Evolutionary conservation across 2,888 invertebrate species (phyloP), one percentile per base, ranked within the genome.

Genomic region (Callyntrura guangdongensis): DNA sequence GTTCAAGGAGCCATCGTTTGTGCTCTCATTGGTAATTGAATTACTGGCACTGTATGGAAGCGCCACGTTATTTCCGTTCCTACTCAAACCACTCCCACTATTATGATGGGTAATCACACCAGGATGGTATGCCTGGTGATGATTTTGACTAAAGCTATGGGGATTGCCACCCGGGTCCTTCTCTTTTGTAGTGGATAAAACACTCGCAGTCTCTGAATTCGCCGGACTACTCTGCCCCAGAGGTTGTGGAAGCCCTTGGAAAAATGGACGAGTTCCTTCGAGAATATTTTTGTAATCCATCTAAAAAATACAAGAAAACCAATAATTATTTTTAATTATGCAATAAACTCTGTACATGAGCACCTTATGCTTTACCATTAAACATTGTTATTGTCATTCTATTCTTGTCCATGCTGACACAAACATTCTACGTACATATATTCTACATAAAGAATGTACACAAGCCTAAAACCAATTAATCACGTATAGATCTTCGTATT

Each of bases 241-340:
- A 8, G 96, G 96, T 94, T 96, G 95, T 93, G 97, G 97, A 95
- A 97, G 95, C 95, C 97, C 97, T 96, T 97, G 97, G 95, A 97
- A 97, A 95, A 97, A 97, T 96, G 97, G 97, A 95, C 97, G 97
- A 95, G 97, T 97, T 95, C 97, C 97, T 96, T 97, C 97, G 96
- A 97, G 96, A 90, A 97, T 97, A 96, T 97, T 97, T 95, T 96
- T 97, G 96, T 96, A 96, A 92, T 94, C 94, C 94, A 94, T 94
- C 92, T 89, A 69, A 6, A 85, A 85, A 56, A n/a, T 59, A 85
- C 1, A 8, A 67, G 20, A 84, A n/a, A n/a, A n/a, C n/a, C 27
- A 36, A 36, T 36, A n/a, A 36, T 36, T 36, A 36, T 36, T 8
- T 79, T 20, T 5, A 64, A 64, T 3, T 59, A 45, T 14, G 25